Conservation (phyloP, 2,888 invertebrate species). For the Pycnomerus fuliginosus region DNA sequence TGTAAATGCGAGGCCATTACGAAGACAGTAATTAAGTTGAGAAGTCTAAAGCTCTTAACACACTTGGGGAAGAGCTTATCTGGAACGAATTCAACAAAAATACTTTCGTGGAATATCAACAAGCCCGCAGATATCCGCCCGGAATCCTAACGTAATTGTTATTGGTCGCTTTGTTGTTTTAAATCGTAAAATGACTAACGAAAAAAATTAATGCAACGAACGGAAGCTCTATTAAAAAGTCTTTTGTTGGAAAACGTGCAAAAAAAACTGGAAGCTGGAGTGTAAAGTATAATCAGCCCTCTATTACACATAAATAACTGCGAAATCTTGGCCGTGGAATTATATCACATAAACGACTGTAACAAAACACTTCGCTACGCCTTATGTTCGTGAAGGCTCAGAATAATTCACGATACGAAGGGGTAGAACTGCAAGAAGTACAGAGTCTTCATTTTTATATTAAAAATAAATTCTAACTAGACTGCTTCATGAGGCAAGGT, state of each 20-base stretch:
- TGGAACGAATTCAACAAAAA: slow-evolving; percentile 26
- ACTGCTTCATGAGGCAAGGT: too few relatives aligned
- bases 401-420: slow-evolving; percentile 41
- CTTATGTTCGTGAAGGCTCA: slow-evolving; percentile 41
- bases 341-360: slow-evolving; percentile 44
- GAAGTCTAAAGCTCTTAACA: slow-evolving; percentile 27
- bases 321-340: slow-evolving; percentile 41
- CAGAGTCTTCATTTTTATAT: too few relatives aligned
- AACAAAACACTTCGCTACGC: slow-evolving; percentile 42
- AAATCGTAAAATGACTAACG: slow-evolving; percentile 26
- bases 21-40: slow-evolving; percentile 26
- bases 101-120: slow-evolving; percentile 26
- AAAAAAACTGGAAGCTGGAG: too few relatives aligned
- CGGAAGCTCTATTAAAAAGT: slow-evolving; percentile 22
- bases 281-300: slow-evolving; percentile 41
- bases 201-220: slow-evolving; percentile 31
- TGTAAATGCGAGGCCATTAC: slow-evolving; percentile 21
- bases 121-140: slow-evolving; percentile 10
- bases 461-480: too few relatives aligned
- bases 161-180: slow-evolving; percentile 3
- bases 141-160: slow-evolving; percentile 21
- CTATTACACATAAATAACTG: slow-evolving; percentile 44
- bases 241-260: too few relatives aligned
- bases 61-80: slow-evolving; percentile 23
- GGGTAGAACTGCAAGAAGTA: too few relatives aligned